Evolutionary conservation across 2,113 vertebrate species (phyloP).

Genomic region (Hemicordylus capensis): DNA sequence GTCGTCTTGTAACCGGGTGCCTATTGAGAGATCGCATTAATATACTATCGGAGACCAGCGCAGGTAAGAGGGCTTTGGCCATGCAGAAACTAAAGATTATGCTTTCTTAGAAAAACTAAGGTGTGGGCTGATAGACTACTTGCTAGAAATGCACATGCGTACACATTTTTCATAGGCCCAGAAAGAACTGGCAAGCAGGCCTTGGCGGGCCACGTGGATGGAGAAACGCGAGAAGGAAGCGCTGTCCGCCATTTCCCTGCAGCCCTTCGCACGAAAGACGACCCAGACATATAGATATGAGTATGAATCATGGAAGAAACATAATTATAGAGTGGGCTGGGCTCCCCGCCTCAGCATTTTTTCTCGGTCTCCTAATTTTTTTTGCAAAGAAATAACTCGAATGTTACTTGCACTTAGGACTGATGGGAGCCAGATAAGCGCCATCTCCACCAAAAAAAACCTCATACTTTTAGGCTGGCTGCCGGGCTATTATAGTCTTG

Average conservation of each 20-base stretch:
- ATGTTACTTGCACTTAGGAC: too few species aligned
- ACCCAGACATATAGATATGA: too few species aligned
- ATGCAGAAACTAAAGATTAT: background rate
- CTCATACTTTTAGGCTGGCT: too few species aligned
- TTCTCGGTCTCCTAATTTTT: too few species aligned
- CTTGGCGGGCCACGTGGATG: background rate
- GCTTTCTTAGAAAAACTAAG: background rate
- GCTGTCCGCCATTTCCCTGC: background rate
- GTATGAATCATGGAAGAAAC: too few species aligned
- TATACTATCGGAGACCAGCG: background rate
- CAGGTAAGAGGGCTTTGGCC: background rate
- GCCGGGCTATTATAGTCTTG: too few species aligned
- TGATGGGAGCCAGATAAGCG: too few species aligned
- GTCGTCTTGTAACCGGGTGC: background rate
- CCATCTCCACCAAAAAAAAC: too few species aligned
- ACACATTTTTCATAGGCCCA: background rate
- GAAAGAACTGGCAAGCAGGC: background rate
- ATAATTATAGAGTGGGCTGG: too few species aligned
- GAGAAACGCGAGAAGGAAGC: conserved; percentile 24
- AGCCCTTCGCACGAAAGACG: background rate
- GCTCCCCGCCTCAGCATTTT: too few species aligned
- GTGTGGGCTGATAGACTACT: background rate
- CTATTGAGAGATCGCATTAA: background rate
- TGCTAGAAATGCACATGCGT: background rate
- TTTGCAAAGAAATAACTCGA: too few species aligned